Percentiles rank a stretch among this genome's conserved stretches.
These are phyloP conservation scores for Aix galericulata DNA, from an alignment of 2,113 vertebrate species.

Conservation along the genomic window DNA sequence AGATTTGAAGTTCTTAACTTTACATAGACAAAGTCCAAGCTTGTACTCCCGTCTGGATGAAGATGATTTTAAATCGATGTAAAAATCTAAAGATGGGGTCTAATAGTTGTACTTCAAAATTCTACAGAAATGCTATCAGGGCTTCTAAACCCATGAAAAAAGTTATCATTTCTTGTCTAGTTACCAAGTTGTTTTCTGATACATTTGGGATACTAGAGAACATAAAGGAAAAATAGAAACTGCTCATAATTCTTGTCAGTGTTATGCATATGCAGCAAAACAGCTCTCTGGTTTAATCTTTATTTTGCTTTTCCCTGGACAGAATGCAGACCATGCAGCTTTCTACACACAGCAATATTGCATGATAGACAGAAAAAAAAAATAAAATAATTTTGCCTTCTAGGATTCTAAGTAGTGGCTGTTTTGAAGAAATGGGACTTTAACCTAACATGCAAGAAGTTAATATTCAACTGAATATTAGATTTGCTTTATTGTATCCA, in stretches of 20 bases:
- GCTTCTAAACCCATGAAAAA: background rate
- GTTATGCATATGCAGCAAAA: background rate
- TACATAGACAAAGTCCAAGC: background rate
- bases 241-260: background rate
- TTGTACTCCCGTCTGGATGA: background rate
- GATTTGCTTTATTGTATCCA: conserved; percentile 12
- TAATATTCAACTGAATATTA: conserved; percentile 11
- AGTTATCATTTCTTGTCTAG: background rate
- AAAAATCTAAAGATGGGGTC: background rate
- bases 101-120: background rate
- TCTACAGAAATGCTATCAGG: background rate
- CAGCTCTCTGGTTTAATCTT: background rate
- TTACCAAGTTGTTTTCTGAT: background rate
- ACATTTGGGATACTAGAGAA: background rate
- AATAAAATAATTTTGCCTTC: conserved; percentile 14
- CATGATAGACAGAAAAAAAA: conserved; percentile 20
- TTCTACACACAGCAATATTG: conserved; percentile 9
- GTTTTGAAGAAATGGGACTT: conserved; percentile 18
- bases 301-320: background rate
- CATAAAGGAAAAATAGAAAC: background rate
- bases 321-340: conserved; percentile 21
- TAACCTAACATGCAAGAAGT: conserved; percentile 36
- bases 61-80: background rate
- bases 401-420: background rate
- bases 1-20: background rate